Base-by-base conservation (phyloP, 1,140 invertebrate genomes). In the Sitophilus oryzae region DNA sequence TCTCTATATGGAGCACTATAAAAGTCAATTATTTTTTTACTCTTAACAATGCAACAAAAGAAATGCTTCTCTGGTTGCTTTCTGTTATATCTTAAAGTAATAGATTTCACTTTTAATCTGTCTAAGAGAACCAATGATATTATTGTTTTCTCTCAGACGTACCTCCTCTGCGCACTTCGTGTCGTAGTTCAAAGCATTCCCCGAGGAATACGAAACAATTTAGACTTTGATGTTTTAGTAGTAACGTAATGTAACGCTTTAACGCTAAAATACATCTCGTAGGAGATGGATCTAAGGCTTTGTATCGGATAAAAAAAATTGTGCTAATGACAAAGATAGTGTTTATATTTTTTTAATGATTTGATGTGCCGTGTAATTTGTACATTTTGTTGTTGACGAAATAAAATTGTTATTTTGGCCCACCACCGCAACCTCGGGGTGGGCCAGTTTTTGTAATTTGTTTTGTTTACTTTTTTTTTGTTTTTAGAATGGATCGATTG, bases 401-500 rank as follows among this genome's bases (percentile, higher is more conserved):
- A 56, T 59, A 59, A 58, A 59, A 16, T 37, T 56, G 52, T 55
- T 61, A 41, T 44, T 35, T 47, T 61, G 34, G 46, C 30, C 30
- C 25, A 14, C 20, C 10, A 43, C 3, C 11, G 6, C 11, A 15
- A 18, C 52, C 53, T 54, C 37, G n/a, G 30, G 11, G 30, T 51
- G 56, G 56, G 71, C 25, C 25, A 45, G 68, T 69, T 43, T 71
- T 60, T 64, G 53, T 67, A 74, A 68, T 66, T 69, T 66, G 66
- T 70, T 67, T 71, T 69, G 71, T 75, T 75, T 68, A 67, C 64
- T 79, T 81, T 84, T 80, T 77, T 81, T 85, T 80, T 77, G 74
- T 82, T 85, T 83, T 79, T 82, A 89, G 86, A 90, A 89, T 81
- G 87, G 86, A 52, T 82, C 81, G 47, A 76, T 80, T 22, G 81